Evolutionary conservation across 2,797 vertebrate genomes (phyloP).

Genomic region (Zenarchopterus dispar): DNA sequence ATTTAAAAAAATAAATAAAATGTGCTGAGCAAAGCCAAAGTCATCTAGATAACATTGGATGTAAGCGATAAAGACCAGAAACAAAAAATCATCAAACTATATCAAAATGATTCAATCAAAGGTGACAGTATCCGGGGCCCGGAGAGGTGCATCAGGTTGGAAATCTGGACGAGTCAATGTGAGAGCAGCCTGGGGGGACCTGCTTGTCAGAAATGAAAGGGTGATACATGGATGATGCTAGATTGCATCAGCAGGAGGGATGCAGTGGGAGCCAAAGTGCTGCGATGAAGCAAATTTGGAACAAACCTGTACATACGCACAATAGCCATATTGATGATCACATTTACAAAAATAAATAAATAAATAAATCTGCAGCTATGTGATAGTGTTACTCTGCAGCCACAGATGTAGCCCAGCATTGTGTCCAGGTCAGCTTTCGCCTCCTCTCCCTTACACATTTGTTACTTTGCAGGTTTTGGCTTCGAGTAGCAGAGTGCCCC

Average conservation of each 20-base stretch:
- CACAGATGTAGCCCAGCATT: conserved; percentile 4
- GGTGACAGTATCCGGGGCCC: neutral
- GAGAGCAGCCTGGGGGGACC: conserved; percentile 4
- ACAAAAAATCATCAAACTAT: neutral
- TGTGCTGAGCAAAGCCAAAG: neutral
- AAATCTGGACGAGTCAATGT: conserved; percentile 11
- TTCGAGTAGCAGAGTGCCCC: conserved; percentile 20
- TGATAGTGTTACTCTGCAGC: neutral
- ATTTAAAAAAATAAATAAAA: too few relatives aligned
- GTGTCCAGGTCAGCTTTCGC: conserved; percentile 28
- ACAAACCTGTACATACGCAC: neutral
- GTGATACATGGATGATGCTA: neutral
- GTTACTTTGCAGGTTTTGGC: conserved; percentile 54
- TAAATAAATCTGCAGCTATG: too few relatives aligned
- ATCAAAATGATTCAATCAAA: neutral
- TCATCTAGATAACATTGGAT: neutral
- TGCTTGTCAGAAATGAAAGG: too few relatives aligned
- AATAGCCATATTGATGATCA: neutral
- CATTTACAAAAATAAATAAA: too few relatives aligned
- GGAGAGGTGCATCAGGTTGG: conserved; percentile 3
- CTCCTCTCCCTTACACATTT: conserved; percentile 30
- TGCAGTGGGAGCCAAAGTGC: neutral
- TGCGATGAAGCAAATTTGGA: neutral
- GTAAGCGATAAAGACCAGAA: conserved; percentile 1
- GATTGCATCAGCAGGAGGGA: conserved; percentile 1